Evolutionary conservation across 2,797 vertebrate species (phyloP).

Genomic region (Enteromius treurensis): DNA sequence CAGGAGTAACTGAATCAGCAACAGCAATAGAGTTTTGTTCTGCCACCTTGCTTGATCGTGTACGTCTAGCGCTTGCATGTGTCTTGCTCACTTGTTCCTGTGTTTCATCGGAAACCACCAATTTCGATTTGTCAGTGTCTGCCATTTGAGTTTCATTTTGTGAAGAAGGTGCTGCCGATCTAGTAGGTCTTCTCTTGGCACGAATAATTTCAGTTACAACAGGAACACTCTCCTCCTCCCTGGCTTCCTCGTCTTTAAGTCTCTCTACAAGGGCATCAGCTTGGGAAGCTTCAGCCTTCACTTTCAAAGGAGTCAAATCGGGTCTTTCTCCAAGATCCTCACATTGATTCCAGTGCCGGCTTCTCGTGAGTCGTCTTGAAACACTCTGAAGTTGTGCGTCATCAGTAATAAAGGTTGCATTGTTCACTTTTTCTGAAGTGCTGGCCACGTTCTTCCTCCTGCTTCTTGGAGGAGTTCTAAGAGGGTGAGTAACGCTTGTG

Average conservation of each 20-base stretch:
- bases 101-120: background rate
- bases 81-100: conserved; percentile 28
- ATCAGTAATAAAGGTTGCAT: conserved; percentile 28
- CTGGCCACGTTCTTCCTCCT: conserved; percentile 65
- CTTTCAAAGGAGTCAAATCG: conserved; percentile 67
- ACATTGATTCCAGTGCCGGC: conserved; percentile 71
- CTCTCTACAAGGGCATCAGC: conserved; percentile 76
- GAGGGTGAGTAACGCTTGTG: conserved; percentile 54
- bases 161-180: conserved; percentile 7
- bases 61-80: conserved; percentile 54
- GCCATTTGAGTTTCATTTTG: background rate
- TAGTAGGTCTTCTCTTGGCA: conserved; percentile 63
- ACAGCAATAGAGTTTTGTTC: conserved; percentile 66
- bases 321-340: conserved; percentile 52
- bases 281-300: conserved; percentile 69
- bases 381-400: conserved; percentile 36
- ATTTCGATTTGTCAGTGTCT: background rate
- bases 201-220: conserved; percentile 62
- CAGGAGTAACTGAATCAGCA: conserved; percentile 77
- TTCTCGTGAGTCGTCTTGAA: conserved; percentile 63
- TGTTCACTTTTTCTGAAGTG: conserved; percentile 36
- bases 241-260: conserved; percentile 70
- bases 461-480: conserved; percentile 70
- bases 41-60: conserved; percentile 55
- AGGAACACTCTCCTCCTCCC: conserved; percentile 60